A percentile compares a stretch with the other conserved stretches of the same genome.
These are phyloP conservation scores for Sebastes minor DNA, from an alignment of 2,797 vertebrate species.

Conservation along the genomic window DNA sequence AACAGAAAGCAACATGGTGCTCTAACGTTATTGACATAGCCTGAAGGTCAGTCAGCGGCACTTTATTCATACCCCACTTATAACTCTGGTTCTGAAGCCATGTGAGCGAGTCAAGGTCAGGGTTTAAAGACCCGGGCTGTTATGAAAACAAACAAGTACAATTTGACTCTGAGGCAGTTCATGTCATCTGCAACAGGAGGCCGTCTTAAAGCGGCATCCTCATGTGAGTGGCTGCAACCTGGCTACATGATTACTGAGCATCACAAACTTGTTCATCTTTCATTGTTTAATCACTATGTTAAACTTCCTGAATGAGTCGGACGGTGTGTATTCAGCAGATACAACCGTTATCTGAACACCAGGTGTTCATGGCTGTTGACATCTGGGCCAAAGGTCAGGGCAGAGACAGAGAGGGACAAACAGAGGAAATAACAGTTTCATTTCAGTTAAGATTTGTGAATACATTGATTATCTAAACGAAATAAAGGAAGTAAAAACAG, in stretches of 20 bases:
- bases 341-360: constrained; percentile 4
- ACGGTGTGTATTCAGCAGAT: neutral
- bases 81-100: constrained; percentile 18
- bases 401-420: neutral
- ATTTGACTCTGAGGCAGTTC: neutral
- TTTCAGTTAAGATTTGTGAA: neutral
- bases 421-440: neutral
- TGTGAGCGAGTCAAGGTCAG: constrained; percentile 6
- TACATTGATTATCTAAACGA: neutral
- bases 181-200: neutral
- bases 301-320: neutral
- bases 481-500: neutral
- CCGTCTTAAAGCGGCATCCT: neutral
- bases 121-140: constrained; percentile 18
- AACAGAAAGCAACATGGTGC: constrained; percentile 58
- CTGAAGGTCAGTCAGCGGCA: constrained; percentile 40
- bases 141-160: constrained; percentile 56
- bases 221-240: neutral
- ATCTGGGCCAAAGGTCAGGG: constrained; percentile 21
- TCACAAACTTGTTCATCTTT: neutral
- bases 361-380: neutral
- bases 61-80: constrained; percentile 46
- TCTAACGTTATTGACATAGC: constrained; percentile 53
- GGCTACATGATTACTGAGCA: neutral
- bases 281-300: neutral